These are phyloP conservation scores for Selene dorsalis DNA, from an alignment of 2,797 vertebrate species.

Conservation along the genomic window DNA sequence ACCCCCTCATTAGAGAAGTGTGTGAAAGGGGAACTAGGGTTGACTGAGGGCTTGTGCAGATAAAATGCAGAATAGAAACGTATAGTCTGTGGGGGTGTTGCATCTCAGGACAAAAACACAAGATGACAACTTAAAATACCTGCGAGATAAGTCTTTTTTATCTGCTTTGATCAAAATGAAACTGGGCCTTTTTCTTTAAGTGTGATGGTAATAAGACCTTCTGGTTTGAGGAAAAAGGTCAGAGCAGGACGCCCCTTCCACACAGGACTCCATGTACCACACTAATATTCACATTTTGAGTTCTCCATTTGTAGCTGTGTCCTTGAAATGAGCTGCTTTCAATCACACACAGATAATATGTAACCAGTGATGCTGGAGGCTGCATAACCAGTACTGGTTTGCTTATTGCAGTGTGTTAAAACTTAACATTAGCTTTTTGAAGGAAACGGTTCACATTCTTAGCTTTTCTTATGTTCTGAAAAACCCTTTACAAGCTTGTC, in stretches of 20 bases:
- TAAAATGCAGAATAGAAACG: slow-evolving; percentile 59
- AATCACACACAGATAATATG: not conserved
- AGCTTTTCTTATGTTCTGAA: not conserved
- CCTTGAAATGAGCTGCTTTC: not conserved
- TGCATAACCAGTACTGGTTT: not conserved
- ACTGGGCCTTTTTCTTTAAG: not conserved
- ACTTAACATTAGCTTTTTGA: not conserved
- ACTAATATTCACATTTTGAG: not conserved
- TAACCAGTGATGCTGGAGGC: not conserved
- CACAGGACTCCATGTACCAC: not conserved
- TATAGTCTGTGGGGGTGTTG: not conserved
- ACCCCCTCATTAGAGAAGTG: slow-evolving; percentile 1
- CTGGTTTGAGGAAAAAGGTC: slow-evolving; percentile 1
- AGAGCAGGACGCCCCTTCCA: not conserved
- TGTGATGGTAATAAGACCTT: slow-evolving; percentile 3
- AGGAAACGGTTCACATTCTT: slow-evolving; percentile 16
- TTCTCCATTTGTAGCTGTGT: not conserved
- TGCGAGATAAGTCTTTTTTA: slow-evolving; percentile 10
- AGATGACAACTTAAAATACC: not conserved
- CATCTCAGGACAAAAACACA: not conserved
- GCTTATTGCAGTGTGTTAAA: not conserved
- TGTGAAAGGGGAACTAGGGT: slow-evolving; percentile 25
- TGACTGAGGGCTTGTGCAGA: slow-evolving; percentile 13
- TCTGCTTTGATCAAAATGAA: not conserved
- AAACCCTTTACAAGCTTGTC: not conserved